Evolutionary conservation across 2,888 invertebrate species (phyloP).

Genomic region (Phalera bucephala): DNA sequence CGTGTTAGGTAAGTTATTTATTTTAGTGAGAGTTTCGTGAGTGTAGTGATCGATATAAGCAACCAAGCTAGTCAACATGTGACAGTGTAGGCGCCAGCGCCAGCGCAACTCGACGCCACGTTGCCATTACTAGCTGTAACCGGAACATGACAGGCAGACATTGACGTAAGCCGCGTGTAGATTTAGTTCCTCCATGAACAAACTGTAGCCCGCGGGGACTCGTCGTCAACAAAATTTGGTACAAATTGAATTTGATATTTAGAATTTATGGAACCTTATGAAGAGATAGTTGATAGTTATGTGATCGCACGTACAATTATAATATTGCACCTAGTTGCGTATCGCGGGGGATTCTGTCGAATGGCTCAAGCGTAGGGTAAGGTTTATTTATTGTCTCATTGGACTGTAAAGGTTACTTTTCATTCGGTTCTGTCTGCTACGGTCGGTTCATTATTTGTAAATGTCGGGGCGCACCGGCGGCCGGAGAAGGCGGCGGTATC

Average conservation of each 20-base stretch:
- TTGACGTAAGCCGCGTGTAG: slow-evolving; percentile 37
- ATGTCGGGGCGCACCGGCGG: slow-evolving; percentile 17
- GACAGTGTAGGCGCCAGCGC: slow-evolving; percentile 46
- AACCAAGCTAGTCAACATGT: slow-evolving; percentile 78
- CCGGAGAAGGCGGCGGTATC: background rate
- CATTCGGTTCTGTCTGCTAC: slow-evolving; percentile 31
- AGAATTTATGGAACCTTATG: slow-evolving; percentile 51
- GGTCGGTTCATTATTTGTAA: slow-evolving; percentile 36
- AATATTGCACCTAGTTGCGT: slow-evolving; percentile 57
- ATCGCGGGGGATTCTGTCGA: slow-evolving; percentile 30
- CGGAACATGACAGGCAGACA: slow-evolving; percentile 52
- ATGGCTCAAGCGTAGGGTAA: slow-evolving; percentile 52
- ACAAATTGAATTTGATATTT: slow-evolving; percentile 72
- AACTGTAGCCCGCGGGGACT: slow-evolving; percentile 20
- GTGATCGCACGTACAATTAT: slow-evolving; percentile 68
- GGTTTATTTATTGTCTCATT: slow-evolving; percentile 36
- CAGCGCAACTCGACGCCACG: slow-evolving; percentile 53
- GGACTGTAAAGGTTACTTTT: slow-evolving; percentile 15
- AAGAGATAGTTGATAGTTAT: slow-evolving; percentile 54
- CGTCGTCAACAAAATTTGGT: slow-evolving; percentile 59
- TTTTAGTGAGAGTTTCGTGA: slow-evolving; percentile 73
- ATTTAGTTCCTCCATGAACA: slow-evolving; percentile 46
- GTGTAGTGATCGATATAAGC: slow-evolving; percentile 68
- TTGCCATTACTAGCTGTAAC: slow-evolving; percentile 68
- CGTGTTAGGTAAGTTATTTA: slow-evolving; percentile 76